phyloP scores from a whole-genome alignment of 2,797 vertebrate genomes.

The Typhlichthys eigenmanni region DNA sequence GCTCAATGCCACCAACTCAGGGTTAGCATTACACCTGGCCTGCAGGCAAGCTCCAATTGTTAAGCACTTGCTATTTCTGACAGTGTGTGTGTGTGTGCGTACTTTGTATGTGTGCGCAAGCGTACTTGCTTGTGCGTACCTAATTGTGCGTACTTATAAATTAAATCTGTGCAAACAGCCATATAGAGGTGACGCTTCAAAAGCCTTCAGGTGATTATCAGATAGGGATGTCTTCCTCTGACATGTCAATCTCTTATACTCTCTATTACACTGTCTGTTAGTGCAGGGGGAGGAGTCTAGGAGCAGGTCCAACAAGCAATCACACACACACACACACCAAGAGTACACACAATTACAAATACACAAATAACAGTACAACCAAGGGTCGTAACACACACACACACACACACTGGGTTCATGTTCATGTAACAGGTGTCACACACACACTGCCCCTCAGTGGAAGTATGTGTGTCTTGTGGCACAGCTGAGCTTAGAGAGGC shows the following conservation, averaged over 20 bases:
- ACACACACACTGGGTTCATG: conserved; percentile 35
- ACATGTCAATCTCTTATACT: conserved; percentile 39
- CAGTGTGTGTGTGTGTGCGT: conserved; percentile 25
- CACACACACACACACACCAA: background rate
- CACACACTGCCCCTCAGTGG: conserved; percentile 23
- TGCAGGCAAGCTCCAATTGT: conserved; percentile 54
- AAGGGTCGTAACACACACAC: background rate
- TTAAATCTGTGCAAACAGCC: conserved; percentile 57
- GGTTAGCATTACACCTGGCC: conserved; percentile 31
- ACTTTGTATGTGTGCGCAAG: conserved; percentile 36
- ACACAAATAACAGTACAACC: no score
- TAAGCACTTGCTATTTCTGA: conserved; percentile 56
- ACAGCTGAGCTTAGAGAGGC: conserved; percentile 47
- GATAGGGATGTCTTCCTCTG: conserved; percentile 43
- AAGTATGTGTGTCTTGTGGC: conserved; percentile 51
- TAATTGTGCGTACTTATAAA: conserved; percentile 51
- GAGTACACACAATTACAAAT: no score
- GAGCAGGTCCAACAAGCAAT: background rate
- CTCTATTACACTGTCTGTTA: conserved; percentile 10
- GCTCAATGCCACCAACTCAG: conserved; percentile 35
- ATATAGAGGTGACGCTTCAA: conserved; percentile 53
- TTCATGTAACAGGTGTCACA: conserved; percentile 54
- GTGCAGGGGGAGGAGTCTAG: conserved; percentile 13
- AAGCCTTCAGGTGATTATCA: conserved; percentile 56
- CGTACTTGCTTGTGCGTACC: background rate